Evolutionary conservation across 2,797 vertebrate species (phyloP), one percentile per base, ranked within the genome.

Genomic region (Sciurus carolinensis): DNA sequence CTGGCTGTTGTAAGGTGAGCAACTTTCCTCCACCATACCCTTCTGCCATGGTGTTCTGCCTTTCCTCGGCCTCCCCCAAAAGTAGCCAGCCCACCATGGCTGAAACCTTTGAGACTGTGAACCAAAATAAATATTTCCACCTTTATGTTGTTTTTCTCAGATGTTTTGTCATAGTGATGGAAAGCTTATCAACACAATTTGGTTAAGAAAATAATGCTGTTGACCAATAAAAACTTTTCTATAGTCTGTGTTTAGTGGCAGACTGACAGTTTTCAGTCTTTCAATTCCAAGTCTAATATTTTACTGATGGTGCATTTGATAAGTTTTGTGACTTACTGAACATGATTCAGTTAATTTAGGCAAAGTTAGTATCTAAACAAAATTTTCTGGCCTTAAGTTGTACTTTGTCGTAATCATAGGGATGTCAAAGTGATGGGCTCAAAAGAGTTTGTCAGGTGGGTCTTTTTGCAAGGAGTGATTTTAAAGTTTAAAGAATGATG

Each of bases 281-380:
- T 67, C 24, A 84, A 84, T 93, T 52, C 44, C 52, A 30, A 69
- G 42, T 85, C 67, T 96, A 12, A 39, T 52, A 17, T 85, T 81
- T 92, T 59, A 75, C n/a, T 39, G 30, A 52, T 62, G 9, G 22
- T 67, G 33, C 59, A 44, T 84, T 95, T 87, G n/a, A 87, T 42
- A 80, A 85, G 28, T 75, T 84, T 81, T 94, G 59, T 92, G 67
- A 83, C 44, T n/a, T 91, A 26, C 28, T 42, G 36, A 81, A 42
- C 9, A 67, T 62, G 64, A 69, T 20, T n/a, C 15, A 39, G 24
- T 72, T 90, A 93, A 62, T 39, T 39, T 17, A 28, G 11, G 33
- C 42, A 77, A 42, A 17, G 15, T 42, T 30, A 62, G 50, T 39
- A 71, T 79, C 14, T 42, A 54, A 81, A 85, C 36, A 84, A 72